Base-by-base conservation (phyloP, 2,113 vertebrate species). In the Chrysochloris asiatica region DNA sequence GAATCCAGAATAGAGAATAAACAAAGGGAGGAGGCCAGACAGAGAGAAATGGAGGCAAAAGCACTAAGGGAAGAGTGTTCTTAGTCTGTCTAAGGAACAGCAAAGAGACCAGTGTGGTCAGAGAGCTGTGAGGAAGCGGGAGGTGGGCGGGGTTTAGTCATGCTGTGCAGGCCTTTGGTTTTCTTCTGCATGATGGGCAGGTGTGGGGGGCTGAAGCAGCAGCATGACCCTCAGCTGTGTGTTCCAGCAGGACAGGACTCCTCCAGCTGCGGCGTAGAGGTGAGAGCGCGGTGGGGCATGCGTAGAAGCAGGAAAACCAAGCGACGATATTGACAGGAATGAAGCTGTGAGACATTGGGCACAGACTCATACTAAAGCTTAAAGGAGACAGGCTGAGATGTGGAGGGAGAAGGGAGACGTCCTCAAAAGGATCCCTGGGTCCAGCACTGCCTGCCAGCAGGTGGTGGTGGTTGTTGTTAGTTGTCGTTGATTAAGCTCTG, bases 361-460 rank as follows among this genome's bases (percentile, higher is more conserved):
- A 63, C 0, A 36, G 63, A 14, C n/a, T 19, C 12, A 0, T 38
- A 61, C 45, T 4, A 22, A 4, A 0, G 19, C 6, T 7, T 1
- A 6, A 54, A 45, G n/a, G 13, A 41, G 30, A n/a, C n/a, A 33
- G 43, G 22, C 6, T 2, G 26, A 12, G 47, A 43, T 8, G 75
- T 3, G 9, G 59, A 8, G 2, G 6, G 36, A 52, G 28, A 76
- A 33, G 33, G 19, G 38, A 61, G 38, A 81, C n/a, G 33, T 6
- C 14, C 0, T 41, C 14, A 6, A 50, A 52, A 50, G 71, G 0
- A 1, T 13, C 3, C 6, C 41, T 17, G 61, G 6, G 2, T 4
- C 8, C 24, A 24, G 50, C 26, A 21, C 28, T 48, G 1, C 63
- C 11, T 14, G 24, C 43, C 48, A 2, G 83, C 61, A 16, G 33